Conservation (phyloP, 2,113 vertebrate genomes). For the Eurypyga helias region DNA sequence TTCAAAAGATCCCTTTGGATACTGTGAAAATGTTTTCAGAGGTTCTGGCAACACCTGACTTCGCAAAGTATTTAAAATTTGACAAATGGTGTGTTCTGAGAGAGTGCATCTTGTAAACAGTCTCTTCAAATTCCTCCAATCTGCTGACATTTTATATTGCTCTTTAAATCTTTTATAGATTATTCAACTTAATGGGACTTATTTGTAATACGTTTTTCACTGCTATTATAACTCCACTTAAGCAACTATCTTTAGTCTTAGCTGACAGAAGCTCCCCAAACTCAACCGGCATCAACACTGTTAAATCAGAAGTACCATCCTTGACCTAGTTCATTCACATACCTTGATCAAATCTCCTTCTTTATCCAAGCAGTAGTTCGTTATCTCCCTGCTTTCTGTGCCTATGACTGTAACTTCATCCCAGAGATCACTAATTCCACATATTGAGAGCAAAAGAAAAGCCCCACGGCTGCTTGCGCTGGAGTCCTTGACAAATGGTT, state of each 20-base stretch:
- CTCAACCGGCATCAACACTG: background rate
- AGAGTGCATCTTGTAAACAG: fast-evolving
- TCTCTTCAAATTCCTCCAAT: background rate
- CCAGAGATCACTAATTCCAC: background rate
- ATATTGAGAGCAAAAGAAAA: background rate
- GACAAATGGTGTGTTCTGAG: background rate
- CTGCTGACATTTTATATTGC: background rate
- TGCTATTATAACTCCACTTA: background rate
- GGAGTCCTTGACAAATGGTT: background rate
- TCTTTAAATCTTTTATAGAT: background rate
- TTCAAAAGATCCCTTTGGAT: background rate
- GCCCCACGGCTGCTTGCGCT: background rate
- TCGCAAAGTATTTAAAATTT: background rate
- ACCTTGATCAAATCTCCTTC: background rate
- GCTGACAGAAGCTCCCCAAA: background rate
- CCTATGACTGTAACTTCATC: background rate
- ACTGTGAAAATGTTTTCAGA: background rate
- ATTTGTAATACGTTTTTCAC: background rate
- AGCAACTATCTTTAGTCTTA: background rate
- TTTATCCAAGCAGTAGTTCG: background rate
- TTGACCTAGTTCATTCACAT: background rate
- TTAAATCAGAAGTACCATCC: background rate
- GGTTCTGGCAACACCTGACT: background rate
- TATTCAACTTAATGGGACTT: background rate
- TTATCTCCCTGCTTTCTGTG: background rate